These are phyloP conservation scores for Chalcosyrphus nemorum DNA, from an alignment of 2,888 invertebrate genomes.

Conservation along the genomic window DNA sequence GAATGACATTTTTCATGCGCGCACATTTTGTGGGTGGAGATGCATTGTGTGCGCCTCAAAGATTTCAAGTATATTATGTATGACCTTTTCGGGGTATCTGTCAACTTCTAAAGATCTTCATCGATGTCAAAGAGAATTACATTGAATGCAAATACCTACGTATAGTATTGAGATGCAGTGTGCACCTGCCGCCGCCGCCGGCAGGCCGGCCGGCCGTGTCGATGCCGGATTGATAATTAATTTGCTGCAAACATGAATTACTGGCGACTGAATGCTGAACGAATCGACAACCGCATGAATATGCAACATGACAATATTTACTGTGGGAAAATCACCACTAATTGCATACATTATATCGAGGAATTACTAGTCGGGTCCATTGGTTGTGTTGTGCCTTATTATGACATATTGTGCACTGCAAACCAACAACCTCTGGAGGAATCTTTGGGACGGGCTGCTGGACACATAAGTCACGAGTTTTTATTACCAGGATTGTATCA, in stretches of 20 bases:
- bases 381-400: conserved; percentile 56
- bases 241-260: conserved; percentile 65
- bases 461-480: conserved; percentile 69
- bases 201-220: not conserved
- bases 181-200: conserved; percentile 52
- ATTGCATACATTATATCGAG: conserved; percentile 61
- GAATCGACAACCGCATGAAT: conserved; percentile 66
- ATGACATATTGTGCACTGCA: conserved; percentile 56
- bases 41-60: conserved; percentile 8
- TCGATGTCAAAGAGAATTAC: conserved; percentile 30
- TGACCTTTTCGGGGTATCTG: conserved; percentile 36
- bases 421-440: conserved; percentile 7
- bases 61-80: conserved; percentile 26
- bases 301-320: conserved; percentile 69
- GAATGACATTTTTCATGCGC: conserved; percentile 54
- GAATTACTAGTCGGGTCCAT: conserved; percentile 8
- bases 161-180: conserved; percentile 11
- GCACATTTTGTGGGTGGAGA: not conserved
- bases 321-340: conserved; percentile 66
- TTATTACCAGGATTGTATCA: conserved; percentile 30
- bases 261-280: conserved; percentile 54
- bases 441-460: conserved; percentile 55
- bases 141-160: conserved; percentile 48
- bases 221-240: conserved; percentile 62
- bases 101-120: conserved; percentile 34